A percentile compares a stretch with the other conserved stretches of the same genome.
phyloP scores from a whole-genome alignment of 2,888 invertebrate genomes.

The Opisthograptis luteolata region DNA sequence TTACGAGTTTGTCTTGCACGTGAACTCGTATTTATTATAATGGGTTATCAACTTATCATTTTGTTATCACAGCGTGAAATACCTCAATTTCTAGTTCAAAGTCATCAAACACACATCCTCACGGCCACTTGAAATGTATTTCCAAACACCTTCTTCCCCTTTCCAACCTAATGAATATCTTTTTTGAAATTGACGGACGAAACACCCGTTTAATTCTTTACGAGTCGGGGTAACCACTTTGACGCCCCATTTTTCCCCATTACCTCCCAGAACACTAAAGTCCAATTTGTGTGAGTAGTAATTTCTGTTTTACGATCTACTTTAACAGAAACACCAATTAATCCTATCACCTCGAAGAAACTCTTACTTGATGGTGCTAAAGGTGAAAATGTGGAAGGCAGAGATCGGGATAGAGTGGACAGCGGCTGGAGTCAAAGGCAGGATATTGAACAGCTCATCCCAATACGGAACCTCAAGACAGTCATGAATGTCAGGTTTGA shows the following conservation, averaged over 20 bases:
- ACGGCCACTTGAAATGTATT: too few relatives aligned
- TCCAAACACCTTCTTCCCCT: too few relatives aligned
- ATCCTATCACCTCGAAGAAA: conserved; percentile 4
- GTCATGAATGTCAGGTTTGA: conserved; percentile 3
- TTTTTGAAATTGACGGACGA: too few relatives aligned
- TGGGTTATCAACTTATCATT: too few relatives aligned
- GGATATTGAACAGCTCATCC: conserved; percentile 3
- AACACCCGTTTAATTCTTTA: conserved; percentile 1
- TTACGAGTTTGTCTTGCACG: too few relatives aligned
- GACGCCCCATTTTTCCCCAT: conserved; percentile 12
- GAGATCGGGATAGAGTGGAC: not conserved
- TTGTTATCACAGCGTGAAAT: too few relatives aligned
- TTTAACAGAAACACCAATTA: conserved; percentile 41
- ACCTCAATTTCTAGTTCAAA: too few relatives aligned
- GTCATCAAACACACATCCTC: too few relatives aligned
- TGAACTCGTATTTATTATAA: too few relatives aligned
- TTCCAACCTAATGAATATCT: too few relatives aligned
- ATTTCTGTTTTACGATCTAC: conserved; percentile 55
- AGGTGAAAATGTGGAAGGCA: conserved; percentile 18
- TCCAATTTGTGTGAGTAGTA: conserved; percentile 53
- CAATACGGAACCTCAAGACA: conserved; percentile 7
- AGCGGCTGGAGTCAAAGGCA: conserved; percentile 9
- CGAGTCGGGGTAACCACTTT: conserved; percentile 1
- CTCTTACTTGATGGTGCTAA: conserved; percentile 28
- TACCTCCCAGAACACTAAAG: conserved; percentile 44